Evolutionary conservation across 2,113 vertebrate genomes (phyloP).

Genomic region (Steatornis caripensis): DNA sequence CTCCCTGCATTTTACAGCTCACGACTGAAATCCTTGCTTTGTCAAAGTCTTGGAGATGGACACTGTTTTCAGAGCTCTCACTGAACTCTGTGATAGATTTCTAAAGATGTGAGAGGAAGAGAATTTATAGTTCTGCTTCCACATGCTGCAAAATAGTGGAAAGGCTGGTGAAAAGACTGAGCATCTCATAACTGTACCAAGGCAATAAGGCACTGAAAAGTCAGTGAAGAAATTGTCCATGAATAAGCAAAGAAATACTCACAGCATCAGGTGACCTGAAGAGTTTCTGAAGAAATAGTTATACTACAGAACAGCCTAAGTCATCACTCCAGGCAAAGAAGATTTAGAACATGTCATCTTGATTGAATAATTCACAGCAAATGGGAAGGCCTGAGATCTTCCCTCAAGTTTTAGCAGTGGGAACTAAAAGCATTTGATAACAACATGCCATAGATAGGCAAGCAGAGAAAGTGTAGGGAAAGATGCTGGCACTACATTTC

Average conservation of each 20-base stretch:
- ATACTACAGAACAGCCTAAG: not conserved
- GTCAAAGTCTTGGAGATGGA: not conserved
- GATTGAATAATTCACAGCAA: not conserved
- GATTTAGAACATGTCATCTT: not conserved
- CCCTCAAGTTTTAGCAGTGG: not conserved
- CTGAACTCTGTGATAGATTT: not conserved
- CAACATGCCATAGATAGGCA: not conserved
- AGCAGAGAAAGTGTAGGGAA: not conserved
- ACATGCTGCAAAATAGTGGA: not conserved
- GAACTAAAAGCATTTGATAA: not conserved
- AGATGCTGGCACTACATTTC: not conserved
- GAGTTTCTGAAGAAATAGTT: not conserved
- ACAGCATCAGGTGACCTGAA: not conserved
- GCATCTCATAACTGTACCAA: not conserved
- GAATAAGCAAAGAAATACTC: not conserved
- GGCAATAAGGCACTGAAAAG: not conserved
- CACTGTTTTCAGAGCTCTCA: not conserved
- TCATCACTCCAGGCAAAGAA: not conserved
- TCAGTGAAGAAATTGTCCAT: not conserved
- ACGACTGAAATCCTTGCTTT: not conserved
- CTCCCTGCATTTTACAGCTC: not conserved
- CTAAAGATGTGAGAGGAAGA: not conserved
- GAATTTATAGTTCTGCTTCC: not conserved
- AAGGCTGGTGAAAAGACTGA: not conserved
- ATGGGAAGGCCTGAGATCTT: not conserved